Evolutionary conservation across 2,797 vertebrate genomes (phyloP).

Genomic region (Hydrophis major): DNA sequence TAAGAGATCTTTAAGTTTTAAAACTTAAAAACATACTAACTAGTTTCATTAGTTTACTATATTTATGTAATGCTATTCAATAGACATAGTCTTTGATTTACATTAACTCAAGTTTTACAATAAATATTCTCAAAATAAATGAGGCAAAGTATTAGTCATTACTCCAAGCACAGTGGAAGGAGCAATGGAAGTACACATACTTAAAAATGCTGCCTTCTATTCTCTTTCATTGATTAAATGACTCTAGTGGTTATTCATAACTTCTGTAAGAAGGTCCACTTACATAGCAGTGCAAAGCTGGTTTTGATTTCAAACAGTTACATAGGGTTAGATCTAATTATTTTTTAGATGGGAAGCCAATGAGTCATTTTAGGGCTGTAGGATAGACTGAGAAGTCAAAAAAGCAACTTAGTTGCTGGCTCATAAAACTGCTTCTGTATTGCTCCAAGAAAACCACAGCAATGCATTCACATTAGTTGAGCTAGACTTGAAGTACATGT

Average conservation of each 20-base stretch:
- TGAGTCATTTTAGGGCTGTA: neutral
- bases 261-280: neutral
- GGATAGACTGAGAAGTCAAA: neutral
- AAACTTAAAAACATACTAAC: no score
- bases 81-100: neutral
- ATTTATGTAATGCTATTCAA: neutral
- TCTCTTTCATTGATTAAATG: neutral
- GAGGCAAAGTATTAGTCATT: neutral
- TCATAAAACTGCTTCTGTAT: neutral
- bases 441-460: neutral
- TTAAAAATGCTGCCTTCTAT: neutral
- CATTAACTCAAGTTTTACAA: neutral
- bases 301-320: neutral
- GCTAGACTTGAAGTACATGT: neutral
- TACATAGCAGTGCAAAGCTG: neutral
- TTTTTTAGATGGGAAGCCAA: neutral
- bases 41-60: neutral
- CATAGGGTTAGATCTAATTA: neutral
- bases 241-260: no score
- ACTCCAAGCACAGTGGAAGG: neutral
- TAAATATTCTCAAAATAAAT: neutral
- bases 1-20: neutral
- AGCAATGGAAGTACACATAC: neutral
- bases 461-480: neutral
- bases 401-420: neutral